Percentiles rank a stretch among this genome's conserved stretches.
These are phyloP conservation scores for Epistrophe grossulariae DNA, from an alignment of 2,888 invertebrate genomes.

Conservation along the genomic window DNA sequence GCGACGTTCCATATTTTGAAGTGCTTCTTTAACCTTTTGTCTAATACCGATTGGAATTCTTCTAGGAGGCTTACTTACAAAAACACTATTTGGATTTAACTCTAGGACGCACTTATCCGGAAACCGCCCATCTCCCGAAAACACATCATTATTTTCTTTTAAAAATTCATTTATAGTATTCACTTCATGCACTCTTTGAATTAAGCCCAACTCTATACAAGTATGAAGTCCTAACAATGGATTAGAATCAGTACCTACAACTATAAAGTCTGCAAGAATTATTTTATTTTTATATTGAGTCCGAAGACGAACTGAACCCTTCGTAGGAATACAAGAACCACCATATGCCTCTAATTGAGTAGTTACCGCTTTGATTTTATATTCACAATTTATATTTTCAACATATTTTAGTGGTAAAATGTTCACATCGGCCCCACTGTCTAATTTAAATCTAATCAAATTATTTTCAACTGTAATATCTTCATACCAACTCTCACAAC, in stretches of 20 bases:
- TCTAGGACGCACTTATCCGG: constrained; percentile 44
- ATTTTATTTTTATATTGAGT: constrained; percentile 39
- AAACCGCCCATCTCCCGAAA: constrained; percentile 43
- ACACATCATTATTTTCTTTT: constrained; percentile 26
- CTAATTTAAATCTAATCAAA: not conserved
- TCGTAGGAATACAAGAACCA: constrained; percentile 41
- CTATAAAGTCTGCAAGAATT: constrained; percentile 33
- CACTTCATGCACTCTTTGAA: too few relatives aligned
- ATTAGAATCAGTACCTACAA: constrained; percentile 25
- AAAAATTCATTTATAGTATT: constrained; percentile 12
- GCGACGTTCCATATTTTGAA: too few relatives aligned
- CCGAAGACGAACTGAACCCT: constrained; percentile 20
- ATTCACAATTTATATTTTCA: too few relatives aligned
- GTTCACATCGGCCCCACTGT: not conserved
- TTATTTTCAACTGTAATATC: not conserved
- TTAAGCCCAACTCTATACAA: constrained; percentile 33
- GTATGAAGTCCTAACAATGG: constrained; percentile 38
- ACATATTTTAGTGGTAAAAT: too few relatives aligned
- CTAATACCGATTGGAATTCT: too few relatives aligned
- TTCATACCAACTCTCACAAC: not conserved
- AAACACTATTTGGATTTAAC: constrained; percentile 28
- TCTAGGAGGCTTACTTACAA: too few relatives aligned
- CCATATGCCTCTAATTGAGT: too few relatives aligned
- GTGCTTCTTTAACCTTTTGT: too few relatives aligned
- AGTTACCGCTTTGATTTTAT: too few relatives aligned